Conservation (phyloP, 2,797 vertebrate genomes). For the Acipenser oxyrinchus region DNA sequence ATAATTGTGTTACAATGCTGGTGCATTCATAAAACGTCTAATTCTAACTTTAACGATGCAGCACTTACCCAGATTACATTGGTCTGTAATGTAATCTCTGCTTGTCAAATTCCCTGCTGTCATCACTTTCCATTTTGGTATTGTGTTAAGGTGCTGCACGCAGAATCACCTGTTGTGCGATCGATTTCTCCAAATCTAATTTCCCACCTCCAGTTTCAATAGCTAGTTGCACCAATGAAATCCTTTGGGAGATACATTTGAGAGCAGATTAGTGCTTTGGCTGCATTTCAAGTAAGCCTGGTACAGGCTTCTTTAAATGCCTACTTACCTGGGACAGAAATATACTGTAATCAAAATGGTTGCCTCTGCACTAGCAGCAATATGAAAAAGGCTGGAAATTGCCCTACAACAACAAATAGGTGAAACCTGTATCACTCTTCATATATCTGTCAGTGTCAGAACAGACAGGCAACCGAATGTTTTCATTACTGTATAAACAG, state of each 20-base stretch:
- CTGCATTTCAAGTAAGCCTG: slow-evolving; percentile 25
- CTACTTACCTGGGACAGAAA: slow-evolving; percentile 18
- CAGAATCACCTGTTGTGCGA: slow-evolving; percentile 20
- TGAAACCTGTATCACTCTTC: no score
- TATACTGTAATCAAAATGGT: slow-evolving; percentile 23
- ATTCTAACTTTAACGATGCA: neutral
- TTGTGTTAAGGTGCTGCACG: slow-evolving; percentile 17
- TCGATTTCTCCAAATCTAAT: slow-evolving; percentile 24
- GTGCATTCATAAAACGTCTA: no score
- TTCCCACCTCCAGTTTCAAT: slow-evolving; percentile 27
- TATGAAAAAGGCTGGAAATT: slow-evolving; percentile 36
- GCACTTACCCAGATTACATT: slow-evolving; percentile 19
- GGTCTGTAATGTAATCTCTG: slow-evolving; percentile 20
- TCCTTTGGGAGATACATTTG: slow-evolving; percentile 20
- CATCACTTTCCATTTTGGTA: slow-evolving; percentile 21
- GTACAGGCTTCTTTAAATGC: slow-evolving; percentile 21
- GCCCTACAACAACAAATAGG: slow-evolving; percentile 32
- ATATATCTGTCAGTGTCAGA: no score
- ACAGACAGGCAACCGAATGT: no score
- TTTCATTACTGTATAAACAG: no score
- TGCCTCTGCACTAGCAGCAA: slow-evolving; percentile 25
- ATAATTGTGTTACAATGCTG: no score
- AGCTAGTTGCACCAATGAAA: slow-evolving; percentile 20
- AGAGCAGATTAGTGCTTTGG: slow-evolving; percentile 20
- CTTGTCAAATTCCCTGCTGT: slow-evolving; percentile 17